phyloP scores from a whole-genome alignment of 2,797 vertebrate genomes.

The Xiphophorus birchmanni region DNA sequence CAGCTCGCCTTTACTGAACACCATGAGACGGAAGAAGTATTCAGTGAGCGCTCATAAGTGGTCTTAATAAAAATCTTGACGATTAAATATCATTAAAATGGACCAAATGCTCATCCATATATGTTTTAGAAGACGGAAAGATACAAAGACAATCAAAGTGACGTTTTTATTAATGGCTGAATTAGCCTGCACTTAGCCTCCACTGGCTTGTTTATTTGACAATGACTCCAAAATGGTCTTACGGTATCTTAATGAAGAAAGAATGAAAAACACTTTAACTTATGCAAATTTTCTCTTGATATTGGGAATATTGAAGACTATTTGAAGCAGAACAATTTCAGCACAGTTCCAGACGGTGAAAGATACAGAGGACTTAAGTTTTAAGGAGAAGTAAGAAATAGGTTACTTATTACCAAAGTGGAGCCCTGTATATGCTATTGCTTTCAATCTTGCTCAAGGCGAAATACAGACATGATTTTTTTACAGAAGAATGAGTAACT shows the following conservation, averaged over 20 bases:
- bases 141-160: slow-evolving; percentile 25
- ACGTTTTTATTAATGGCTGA: background rate
- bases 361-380: background rate
- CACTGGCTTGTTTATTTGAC: background rate
- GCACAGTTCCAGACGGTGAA: background rate
- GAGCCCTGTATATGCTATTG: background rate
- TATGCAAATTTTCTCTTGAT: background rate
- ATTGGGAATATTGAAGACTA: background rate
- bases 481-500: background rate
- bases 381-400: background rate
- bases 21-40: slow-evolving; percentile 6
- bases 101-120: slow-evolving; percentile 29
- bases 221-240: background rate
- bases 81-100: slow-evolving; percentile 31
- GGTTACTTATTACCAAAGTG: background rate
- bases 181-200: background rate
- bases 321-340: background rate
- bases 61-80: slow-evolving; percentile 27
- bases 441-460: background rate
- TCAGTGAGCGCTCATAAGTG: slow-evolving; percentile 13
- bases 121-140: slow-evolving; percentile 21
- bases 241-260: background rate
- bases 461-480: background rate
- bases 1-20: slow-evolving; percentile 29
- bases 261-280: background rate